These are phyloP conservation scores for Vultur gryphus DNA, from an alignment of 2,797 vertebrate species.

Conservation along the genomic window DNA sequence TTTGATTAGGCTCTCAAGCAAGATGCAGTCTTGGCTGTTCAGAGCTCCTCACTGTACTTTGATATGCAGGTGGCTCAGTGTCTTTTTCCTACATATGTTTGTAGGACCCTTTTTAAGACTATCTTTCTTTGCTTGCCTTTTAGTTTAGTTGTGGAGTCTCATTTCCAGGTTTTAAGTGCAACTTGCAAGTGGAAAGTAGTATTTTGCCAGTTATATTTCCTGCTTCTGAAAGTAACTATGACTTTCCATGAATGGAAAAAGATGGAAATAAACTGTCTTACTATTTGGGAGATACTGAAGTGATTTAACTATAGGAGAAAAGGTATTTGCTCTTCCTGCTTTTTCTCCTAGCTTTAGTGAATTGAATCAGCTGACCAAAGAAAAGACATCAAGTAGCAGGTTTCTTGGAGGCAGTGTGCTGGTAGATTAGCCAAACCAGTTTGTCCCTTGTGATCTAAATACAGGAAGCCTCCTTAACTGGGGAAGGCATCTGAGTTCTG, in stretches of 20 bases:
- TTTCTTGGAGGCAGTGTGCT: background rate
- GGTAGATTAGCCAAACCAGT: background rate
- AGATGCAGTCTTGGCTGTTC: background rate
- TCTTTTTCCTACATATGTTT: background rate
- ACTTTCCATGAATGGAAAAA: background rate
- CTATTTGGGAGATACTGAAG: background rate
- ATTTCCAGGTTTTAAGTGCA: background rate
- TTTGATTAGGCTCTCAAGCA: background rate
- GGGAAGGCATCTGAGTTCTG: background rate
- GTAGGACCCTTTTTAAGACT: background rate
- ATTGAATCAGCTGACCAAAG: background rate
- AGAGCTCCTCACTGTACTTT: background rate
- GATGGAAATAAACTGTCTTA: background rate
- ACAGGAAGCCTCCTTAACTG: background rate
- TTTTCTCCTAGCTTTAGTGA: background rate
- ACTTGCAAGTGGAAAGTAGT: background rate
- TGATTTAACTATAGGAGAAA: background rate
- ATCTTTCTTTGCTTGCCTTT: background rate
- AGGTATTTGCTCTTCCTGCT: background rate
- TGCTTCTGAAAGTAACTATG: background rate
- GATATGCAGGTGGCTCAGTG: fast-evolving
- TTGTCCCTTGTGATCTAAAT: background rate
- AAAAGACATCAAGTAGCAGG: background rate
- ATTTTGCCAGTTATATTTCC: background rate
- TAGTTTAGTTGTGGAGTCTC: background rate